These are phyloP conservation scores for Coelopa pilipes DNA, from an alignment of 2,888 invertebrate species.

Conservation along the genomic window DNA sequence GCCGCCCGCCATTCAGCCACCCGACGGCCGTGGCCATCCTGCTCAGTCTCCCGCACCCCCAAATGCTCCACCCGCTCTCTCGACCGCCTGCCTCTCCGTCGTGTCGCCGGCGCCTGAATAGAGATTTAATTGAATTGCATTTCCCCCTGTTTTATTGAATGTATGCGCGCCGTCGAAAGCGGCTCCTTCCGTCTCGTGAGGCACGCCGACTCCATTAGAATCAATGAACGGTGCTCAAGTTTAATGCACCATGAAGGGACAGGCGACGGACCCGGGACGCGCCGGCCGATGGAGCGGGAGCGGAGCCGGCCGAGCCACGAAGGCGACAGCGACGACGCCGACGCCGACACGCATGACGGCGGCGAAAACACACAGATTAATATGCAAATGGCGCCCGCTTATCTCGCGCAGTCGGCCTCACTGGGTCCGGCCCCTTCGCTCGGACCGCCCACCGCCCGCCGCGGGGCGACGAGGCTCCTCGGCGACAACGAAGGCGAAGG, in stretches of 20 bases:
- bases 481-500: too few species aligned
- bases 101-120: neutral
- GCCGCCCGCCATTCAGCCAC: neutral
- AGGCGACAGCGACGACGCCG: too few species aligned
- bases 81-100: neutral
- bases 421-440: too few species aligned
- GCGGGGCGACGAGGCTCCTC: too few species aligned
- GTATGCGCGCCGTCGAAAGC: neutral
- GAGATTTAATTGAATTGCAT: conserved; percentile 13
- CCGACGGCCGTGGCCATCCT: neutral
- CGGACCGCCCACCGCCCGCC: too few species aligned
- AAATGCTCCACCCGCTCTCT: neutral
- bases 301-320: too few species aligned
- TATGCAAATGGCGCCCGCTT: too few species aligned
- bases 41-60: neutral
- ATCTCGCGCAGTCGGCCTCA: too few species aligned
- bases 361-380: too few species aligned
- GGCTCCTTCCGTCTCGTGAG: neutral
- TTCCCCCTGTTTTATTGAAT: neutral
- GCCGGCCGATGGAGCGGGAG: too few species aligned
- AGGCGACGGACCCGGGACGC: too few species aligned
- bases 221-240: conserved; percentile 5
- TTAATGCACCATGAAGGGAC: neutral
- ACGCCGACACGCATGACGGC: too few species aligned
- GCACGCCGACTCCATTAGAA: neutral